phyloP scores from a whole-genome alignment of 1,140 invertebrate genomes.

The Elysia chlorotica region DNA sequence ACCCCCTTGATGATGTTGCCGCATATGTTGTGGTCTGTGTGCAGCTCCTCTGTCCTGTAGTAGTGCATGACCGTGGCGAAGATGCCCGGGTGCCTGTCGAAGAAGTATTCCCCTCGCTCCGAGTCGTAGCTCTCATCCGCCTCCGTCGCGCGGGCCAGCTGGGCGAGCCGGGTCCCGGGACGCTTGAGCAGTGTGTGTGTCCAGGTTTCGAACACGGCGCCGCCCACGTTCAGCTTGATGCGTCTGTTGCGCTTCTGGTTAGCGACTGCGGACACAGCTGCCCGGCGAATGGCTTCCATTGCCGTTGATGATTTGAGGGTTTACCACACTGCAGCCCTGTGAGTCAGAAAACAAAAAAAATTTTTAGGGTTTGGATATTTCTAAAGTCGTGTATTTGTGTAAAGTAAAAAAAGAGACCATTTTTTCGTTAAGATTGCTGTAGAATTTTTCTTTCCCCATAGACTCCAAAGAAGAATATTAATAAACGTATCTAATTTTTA shows the following conservation, averaged over 20 bases:
- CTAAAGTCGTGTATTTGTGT: background rate
- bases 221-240: conserved; percentile 45
- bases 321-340: too few relatives aligned
- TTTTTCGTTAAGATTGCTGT: background rate
- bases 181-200: conserved; percentile 36
- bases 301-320: background rate
- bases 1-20: conserved; percentile 88
- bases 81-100: conserved; percentile 54
- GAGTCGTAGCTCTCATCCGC: conserved; percentile 43
- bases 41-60: conserved; percentile 63
- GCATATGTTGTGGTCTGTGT: conserved; percentile 98
- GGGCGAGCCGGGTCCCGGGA: conserved; percentile 42
- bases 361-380: background rate
- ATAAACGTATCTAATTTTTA: too few relatives aligned
- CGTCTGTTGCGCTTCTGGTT: conserved; percentile 29
- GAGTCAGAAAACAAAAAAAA: background rate
- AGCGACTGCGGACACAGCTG: conserved; percentile 14
- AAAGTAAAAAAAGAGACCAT: background rate
- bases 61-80: conserved; percentile 55
- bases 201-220: conserved; percentile 41
- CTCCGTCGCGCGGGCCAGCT: conserved; percentile 40
- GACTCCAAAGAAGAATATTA: too few relatives aligned
- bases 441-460: too few relatives aligned
- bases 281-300: conserved; percentile 10
- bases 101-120: conserved; percentile 51